Base-by-base conservation (phyloP, 30 jellyfish, hydroid and myxozoan genomes). In the Cassiopea xamachana region DNA sequence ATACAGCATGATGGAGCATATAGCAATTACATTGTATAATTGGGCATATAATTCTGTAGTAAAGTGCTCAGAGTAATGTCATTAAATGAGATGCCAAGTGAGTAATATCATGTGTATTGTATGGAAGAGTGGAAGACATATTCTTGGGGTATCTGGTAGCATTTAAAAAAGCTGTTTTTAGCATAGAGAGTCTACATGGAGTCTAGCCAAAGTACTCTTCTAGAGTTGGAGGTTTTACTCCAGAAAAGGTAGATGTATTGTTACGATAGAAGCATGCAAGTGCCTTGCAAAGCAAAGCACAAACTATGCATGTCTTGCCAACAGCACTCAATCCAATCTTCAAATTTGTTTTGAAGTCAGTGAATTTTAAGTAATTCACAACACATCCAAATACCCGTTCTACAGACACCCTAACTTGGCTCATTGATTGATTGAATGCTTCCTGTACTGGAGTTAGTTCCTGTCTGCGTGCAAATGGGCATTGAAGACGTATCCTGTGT, bases 401-500 rank as follows among this genome's bases (percentile, higher is more conserved):
- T 13, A 86, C 88, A 27, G 93, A 73, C 17, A 58, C 79, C 68
- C 93, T 75, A 14, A 86, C 93, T 48, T 58, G 17, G 68, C 93
- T 86, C 93, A 86, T 86, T 7, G 93, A 74, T 43, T 72, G 80
- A 73, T 86, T 86, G 81, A 86, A 86, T 86, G 93, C 93, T 75
- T 86, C 71, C 49, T 86, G 61, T 9, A 1, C 88, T 45, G 81
- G 87, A 18, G 93, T 16, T 6, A 86, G 82, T 39, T 86, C 67
- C 48, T 46, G 68, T 39, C 80, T 60, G 19, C 85, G 45, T 43
- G 84, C 85, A 84, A 48, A 84, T 70, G 85, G 85, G 85, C 77
- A 47, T 46, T 73, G 87, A 48, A 86, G 93, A 74, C 74, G 87
- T 7, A 71, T 43, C 18, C 92, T 48, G 61, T 55, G 92, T 7